Percentiles rank a stretch among this genome's conserved stretches.
These are phyloP conservation scores for Pithys albifrons DNA, from an alignment of 2,113 vertebrate species.

Conservation along the genomic window DNA sequence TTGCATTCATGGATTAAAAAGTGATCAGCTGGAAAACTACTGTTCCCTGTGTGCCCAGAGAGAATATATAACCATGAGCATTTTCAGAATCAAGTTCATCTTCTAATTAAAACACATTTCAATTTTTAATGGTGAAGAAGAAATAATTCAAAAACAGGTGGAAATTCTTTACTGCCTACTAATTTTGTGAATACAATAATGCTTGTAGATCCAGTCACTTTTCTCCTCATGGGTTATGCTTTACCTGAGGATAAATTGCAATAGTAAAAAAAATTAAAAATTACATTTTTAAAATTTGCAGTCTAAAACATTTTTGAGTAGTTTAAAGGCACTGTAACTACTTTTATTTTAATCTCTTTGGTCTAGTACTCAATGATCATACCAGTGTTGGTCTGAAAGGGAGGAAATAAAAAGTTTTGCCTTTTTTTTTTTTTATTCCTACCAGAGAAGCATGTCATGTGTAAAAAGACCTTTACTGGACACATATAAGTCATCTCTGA, in stretches of 20 bases:
- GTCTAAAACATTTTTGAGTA: neutral
- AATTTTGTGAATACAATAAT: neutral
- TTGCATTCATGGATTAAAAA: neutral
- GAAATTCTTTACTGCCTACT: neutral
- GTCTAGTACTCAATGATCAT: neutral
- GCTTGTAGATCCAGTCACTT: neutral
- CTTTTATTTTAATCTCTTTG: neutral
- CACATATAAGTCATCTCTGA: neutral
- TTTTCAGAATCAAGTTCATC: neutral
- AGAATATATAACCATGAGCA: neutral
- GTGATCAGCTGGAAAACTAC: neutral
- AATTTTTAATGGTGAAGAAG: neutral
- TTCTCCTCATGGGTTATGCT: neutral
- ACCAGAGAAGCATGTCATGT: neutral
- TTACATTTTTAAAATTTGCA: neutral
- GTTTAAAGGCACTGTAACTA: neutral
- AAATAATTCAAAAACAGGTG: neutral
- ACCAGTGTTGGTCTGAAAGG: neutral
- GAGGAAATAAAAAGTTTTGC: neutral
- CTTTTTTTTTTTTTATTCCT: neutral
- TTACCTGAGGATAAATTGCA: neutral
- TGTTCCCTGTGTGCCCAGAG: neutral
- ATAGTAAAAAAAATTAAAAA: neutral
- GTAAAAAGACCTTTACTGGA: neutral
- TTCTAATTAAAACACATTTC: neutral